A percentile compares a stretch with the other conserved stretches of the same genome.
Evolutionary conservation across 2,888 invertebrate genomes (phyloP).

Genomic region (Xanthostigma xanthostigma): DNA sequence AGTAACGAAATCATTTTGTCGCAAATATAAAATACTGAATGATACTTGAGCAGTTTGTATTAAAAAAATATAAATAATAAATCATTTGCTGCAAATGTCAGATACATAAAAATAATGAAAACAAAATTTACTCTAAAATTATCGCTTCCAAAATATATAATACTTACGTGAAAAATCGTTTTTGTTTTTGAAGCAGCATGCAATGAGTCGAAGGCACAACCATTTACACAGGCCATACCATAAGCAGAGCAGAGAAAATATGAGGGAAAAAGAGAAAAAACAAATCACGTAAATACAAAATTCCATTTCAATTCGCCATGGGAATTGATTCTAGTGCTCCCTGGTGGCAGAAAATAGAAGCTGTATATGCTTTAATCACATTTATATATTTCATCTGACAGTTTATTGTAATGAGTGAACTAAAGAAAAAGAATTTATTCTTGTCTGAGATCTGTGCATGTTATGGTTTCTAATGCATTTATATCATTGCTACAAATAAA

Average conservation of each 20-base stretch:
- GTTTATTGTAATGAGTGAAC: too few relatives aligned
- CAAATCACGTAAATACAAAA: constrained; percentile 53
- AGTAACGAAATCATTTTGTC: constrained; percentile 24
- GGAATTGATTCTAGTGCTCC: too few relatives aligned
- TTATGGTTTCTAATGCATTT: too few relatives aligned
- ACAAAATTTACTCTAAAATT: too few relatives aligned
- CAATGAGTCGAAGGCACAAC: constrained; percentile 65
- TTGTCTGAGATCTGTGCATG: too few relatives aligned
- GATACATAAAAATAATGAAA: too few relatives aligned
- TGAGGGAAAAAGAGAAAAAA: constrained; percentile 58
- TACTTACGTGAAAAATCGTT: constrained; percentile 60
- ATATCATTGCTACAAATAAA: too few relatives aligned
- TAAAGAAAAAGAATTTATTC: too few relatives aligned
- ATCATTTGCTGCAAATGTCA: constrained; percentile 35
- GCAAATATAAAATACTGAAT: constrained; percentile 31
- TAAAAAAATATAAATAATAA: constrained; percentile 23
- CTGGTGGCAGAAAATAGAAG: too few relatives aligned
- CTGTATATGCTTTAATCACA: too few relatives aligned
- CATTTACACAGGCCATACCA: constrained; percentile 56
- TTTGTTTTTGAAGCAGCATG: constrained; percentile 61
- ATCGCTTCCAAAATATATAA: constrained; percentile 20
- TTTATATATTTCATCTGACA: too few relatives aligned
- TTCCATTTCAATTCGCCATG: constrained; percentile 6
- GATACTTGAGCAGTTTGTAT: constrained; percentile 34
- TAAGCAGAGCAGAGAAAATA: constrained; percentile 72